Base-by-base conservation (phyloP, 1,140 invertebrate species). In the Brachystomella parvula region DNA sequence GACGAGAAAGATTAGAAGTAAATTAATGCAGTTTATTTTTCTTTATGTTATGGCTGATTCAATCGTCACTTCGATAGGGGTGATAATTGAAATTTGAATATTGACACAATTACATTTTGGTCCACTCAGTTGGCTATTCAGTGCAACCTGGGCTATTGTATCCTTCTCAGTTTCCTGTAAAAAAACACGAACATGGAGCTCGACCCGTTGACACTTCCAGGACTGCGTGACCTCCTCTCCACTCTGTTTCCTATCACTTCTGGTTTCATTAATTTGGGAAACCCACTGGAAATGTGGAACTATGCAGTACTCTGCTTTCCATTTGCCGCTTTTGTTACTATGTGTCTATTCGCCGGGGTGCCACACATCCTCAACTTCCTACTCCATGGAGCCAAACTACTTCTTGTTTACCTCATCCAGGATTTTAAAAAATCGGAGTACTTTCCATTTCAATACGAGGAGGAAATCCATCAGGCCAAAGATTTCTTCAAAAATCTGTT, bases 1-100 rank as follows among this genome's bases (percentile, higher is more conserved):
- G 57, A 59, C 31, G 61, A 64, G 6, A 61, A 69, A 47, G 67
- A 70, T 29, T 39, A 21, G 24, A 49, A 63, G 53, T 49, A 56
- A 49, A 26, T 53, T 57, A 57, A 57, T 15, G 6, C 9, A 21
- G 24, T 28, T 21, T 57, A 12, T 57, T 9, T 6, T 24, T 24
- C 39, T 12, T 9, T n/a, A n/a, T 44, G n/a, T 44, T 44, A 9
- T 44, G 39, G 9, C n/a, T n/a, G n/a, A n/a, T 44, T 44, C 39
- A 44, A 44, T 44, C n/a, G 9, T 9, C 39, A 44, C 39, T n/a
- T 44, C 39, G 39, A 12, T 44, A 44, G 39, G 9, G n/a, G 39
- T n/a, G 9, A 12, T n/a, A 12, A 12, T 9, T n/a, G 9, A 44
- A 44, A 9, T 44, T 44, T 44, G 39, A 44, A 44, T 44, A 44